These are phyloP conservation scores for Archilochus colubris DNA, from an alignment of 2,113 vertebrate species.

Conservation along the genomic window DNA sequence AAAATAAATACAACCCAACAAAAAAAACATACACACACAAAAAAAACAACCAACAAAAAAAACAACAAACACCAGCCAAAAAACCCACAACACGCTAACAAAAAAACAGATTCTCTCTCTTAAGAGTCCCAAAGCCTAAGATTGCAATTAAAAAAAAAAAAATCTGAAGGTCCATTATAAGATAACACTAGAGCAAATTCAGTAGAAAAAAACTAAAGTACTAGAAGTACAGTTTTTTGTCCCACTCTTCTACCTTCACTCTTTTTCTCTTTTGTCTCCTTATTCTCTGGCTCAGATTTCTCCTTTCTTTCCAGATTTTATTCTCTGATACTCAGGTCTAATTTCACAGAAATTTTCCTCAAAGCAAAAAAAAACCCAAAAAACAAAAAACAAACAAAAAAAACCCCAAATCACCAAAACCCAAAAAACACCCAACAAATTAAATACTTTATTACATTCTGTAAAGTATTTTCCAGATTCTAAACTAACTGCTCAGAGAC, in stretches of 20 bases:
- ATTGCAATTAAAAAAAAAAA: not conserved
- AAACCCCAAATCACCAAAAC: not conserved
- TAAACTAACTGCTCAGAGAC: not conserved
- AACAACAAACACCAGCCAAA: no score
- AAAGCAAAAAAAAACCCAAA: no score
- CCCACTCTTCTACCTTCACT: not conserved
- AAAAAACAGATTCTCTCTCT: not conserved
- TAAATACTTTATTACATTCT: not conserved
- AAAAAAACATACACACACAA: no score
- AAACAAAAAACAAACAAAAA: not conserved
- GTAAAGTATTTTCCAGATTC: not conserved
- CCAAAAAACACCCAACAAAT: not conserved
- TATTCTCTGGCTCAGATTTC: not conserved
- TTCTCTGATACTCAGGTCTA: not conserved
- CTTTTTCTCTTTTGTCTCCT: not conserved
- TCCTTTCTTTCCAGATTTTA: not conserved
- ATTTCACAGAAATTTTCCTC: not conserved
- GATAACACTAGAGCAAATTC: not conserved
- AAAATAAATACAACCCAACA: no score
- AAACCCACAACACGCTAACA: no score
- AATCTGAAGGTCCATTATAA: not conserved
- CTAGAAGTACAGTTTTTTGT: not conserved
- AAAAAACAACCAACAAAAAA: no score
- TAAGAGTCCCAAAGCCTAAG: not conserved
- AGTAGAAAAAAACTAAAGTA: not conserved